Base-by-base conservation (phyloP, 1,140 invertebrate species). In the Platyura marginata region DNA sequence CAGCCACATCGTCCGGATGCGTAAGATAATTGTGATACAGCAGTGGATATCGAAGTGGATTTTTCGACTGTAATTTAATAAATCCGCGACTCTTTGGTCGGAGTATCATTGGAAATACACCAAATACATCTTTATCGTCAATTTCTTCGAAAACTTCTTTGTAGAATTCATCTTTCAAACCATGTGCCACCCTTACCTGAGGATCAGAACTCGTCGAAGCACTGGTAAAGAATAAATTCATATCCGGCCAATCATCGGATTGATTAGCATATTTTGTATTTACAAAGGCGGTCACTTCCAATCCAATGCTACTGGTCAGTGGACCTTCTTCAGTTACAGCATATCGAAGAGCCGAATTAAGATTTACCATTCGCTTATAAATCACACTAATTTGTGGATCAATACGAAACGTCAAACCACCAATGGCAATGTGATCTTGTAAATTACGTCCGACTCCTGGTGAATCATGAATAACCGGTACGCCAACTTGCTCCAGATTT, bases 11-110 rank as follows among this genome's bases (percentile, higher is more conserved):
- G 21, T 82, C 74, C 0, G 75, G 77, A 62, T 89, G 73, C 1
- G 81, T 83, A 22, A 93, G 62, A 53, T 93, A 93, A 53, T 91
- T 92, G 49, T 92, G 87, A 50, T 85, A 81, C 42, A 96, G 70
- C 3, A 89, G 57, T 0, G 92, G 92, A 59, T 89, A 81, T 3
- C 84, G 72, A 4, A 82, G 61, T 0, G 91, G 89, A 64, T 96
- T 79, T 23, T 75, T 81, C 0, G 74, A 78, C 16, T 66, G 67
- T 1, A 94, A 56, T 49, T 75, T 76, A 1, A 94, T 73, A 45
- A 70, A 73, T 1, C 89, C 89, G n/a, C 72, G 62, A 33, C 86
- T 88, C 51, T 84, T 81, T 0, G 89, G 88, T 0, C 89, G 65
- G 36, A 93, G 54, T 67, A 89, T 81, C 79, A 88, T 88, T 0